Evolutionary conservation across 2,113 vertebrate genomes (phyloP).

Genomic region (Sarotherodon lohbergeri): DNA sequence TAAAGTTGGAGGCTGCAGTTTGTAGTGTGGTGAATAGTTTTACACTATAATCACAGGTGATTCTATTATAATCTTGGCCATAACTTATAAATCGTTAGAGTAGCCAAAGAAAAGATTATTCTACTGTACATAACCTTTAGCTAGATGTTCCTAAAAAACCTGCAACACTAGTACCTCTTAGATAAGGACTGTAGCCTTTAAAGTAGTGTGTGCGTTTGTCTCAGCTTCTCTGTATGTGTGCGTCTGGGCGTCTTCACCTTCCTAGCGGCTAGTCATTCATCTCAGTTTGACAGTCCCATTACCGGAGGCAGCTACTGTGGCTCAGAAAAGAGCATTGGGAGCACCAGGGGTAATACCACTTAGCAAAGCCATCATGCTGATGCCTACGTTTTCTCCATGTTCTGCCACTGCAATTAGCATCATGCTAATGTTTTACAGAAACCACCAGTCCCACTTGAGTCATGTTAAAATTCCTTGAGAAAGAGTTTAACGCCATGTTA

Average conservation of each 20-base stretch:
- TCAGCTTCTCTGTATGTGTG: neutral
- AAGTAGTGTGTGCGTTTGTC: neutral
- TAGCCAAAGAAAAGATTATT: neutral
- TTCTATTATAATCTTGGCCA: neutral
- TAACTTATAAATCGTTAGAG: neutral
- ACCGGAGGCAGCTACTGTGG: slow-evolving; percentile 59
- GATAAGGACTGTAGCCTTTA: neutral
- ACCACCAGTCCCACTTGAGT: neutral
- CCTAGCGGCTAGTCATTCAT: slow-evolving; percentile 58
- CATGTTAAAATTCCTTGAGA: neutral
- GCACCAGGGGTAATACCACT: slow-evolving; percentile 54
- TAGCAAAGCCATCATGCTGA: slow-evolving; percentile 41
- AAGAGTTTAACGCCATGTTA: neutral
- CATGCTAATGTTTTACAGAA: slow-evolving; percentile 13
- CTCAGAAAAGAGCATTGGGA: slow-evolving; percentile 56
- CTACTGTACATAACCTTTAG: neutral
- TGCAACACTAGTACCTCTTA: neutral
- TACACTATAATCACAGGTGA: neutral
- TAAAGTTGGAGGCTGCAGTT: neutral
- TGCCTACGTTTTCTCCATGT: slow-evolving; percentile 4
- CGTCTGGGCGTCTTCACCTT: slow-evolving; percentile 44
- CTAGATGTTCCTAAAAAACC: neutral
- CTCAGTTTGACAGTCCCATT: slow-evolving; percentile 68
- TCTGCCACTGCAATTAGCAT: slow-evolving; percentile 34
- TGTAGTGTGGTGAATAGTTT: neutral